Percentiles rank a stretch among this genome's conserved stretches.
phyloP scores from a whole-genome alignment of 2,888 invertebrate genomes.

The Epistrophe grossulariae region DNA sequence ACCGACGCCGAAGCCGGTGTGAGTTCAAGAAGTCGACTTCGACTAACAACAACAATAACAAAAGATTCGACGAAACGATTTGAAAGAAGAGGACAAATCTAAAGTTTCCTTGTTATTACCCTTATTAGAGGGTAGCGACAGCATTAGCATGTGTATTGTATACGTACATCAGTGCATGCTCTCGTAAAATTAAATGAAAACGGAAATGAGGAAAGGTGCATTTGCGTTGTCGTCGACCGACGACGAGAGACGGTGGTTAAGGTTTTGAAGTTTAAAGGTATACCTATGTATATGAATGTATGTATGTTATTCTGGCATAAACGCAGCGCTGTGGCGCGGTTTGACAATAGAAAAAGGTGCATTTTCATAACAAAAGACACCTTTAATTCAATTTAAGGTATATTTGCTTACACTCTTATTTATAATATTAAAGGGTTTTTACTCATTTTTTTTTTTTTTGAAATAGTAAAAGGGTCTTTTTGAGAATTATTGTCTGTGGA shows the following conservation, averaged over 20 bases:
- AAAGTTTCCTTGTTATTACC: conserved; percentile 59
- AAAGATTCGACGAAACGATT: conserved; percentile 23
- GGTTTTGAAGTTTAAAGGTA: conserved; percentile 56
- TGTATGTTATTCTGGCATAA: conserved; percentile 13
- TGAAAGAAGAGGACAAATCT: conserved; percentile 31
- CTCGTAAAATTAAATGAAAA: conserved; percentile 61
- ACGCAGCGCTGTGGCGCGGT: neutral
- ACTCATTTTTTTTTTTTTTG: neutral
- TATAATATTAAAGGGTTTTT: neutral
- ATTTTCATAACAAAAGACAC: conserved; percentile 18
- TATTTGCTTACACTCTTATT: conserved; percentile 19
- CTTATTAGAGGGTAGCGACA: conserved; percentile 66
- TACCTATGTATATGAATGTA: too few species aligned
- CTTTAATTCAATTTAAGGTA: conserved; percentile 63
- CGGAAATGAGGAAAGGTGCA: conserved; percentile 61
- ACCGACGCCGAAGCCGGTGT: neutral
- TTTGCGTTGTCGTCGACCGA: neutral
- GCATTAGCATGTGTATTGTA: conserved; percentile 51
- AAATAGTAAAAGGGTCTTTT: neutral
- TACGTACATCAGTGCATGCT: conserved; percentile 33
- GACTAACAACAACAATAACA: neutral
- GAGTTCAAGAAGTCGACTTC: conserved; percentile 1
- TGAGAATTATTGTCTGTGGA: neutral
- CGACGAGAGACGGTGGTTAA: conserved; percentile 48
- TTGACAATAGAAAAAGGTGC: neutral